Conservation (phyloP, 2,888 invertebrate species). For the Andrena dorsata region DNA sequence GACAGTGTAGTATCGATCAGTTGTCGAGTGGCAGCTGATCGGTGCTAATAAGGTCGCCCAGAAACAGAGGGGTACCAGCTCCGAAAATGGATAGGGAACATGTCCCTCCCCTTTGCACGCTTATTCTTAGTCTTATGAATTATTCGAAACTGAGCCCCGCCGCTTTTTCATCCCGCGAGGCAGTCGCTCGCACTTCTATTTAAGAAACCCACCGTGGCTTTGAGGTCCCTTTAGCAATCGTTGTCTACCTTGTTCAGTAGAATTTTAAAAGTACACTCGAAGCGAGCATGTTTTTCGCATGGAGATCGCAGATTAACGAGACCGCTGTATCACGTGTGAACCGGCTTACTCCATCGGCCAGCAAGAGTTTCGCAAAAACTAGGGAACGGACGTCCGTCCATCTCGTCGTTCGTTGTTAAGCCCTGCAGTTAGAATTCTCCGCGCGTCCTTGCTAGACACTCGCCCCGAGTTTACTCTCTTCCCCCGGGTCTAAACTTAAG, state of each 20-base stretch:
- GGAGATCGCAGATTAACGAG: slow-evolving; percentile 7
- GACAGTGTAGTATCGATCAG: background rate
- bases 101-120: background rate
- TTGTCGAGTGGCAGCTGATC: background rate
- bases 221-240: background rate
- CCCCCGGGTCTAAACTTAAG: background rate
- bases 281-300: background rate
- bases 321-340: slow-evolving; percentile 26
- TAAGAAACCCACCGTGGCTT: background rate
- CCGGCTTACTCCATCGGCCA: slow-evolving; percentile 11
- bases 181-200: background rate
- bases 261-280: background rate
- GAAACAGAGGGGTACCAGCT: background rate
- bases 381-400: slow-evolving; percentile 49
- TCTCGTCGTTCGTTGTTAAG: slow-evolving; percentile 45
- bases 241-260: background rate
- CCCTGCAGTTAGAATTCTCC: slow-evolving; percentile 32
- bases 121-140: background rate
- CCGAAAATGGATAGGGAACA: background rate
- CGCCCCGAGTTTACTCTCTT: slow-evolving; percentile 11
- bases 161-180: background rate
- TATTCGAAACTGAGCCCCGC: background rate
- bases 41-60: background rate
- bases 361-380: slow-evolving; percentile 39
- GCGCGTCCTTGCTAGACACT: slow-evolving; percentile 10